These are phyloP conservation scores for Holothuria scabra DNA, from an alignment of 53 echinoderm and acorn worm species.

Conservation along the genomic window DNA sequence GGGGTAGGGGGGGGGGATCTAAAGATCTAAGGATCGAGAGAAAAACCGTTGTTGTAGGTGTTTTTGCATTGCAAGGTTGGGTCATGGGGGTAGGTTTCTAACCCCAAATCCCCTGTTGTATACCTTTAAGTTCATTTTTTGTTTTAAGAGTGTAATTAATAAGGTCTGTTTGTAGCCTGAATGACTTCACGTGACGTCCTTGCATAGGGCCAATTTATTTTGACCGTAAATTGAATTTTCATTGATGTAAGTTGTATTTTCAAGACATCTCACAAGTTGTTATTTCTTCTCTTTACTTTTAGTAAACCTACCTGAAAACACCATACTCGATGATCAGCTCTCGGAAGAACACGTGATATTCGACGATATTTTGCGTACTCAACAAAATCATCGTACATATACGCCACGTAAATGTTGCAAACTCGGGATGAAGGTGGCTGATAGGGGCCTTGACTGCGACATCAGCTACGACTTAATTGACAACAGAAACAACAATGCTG, in stretches of 20 bases:
- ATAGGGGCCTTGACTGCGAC: slow-evolving; percentile 76
- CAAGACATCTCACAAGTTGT: neutral
- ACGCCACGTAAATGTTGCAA: slow-evolving; percentile 91
- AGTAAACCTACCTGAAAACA: slow-evolving; percentile 1
- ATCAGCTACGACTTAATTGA: slow-evolving; percentile 66
- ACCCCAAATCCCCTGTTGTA: too few relatives aligned
- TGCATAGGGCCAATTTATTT: too few relatives aligned
- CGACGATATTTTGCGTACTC: slow-evolving; percentile 3
- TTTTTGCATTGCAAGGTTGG: too few relatives aligned
- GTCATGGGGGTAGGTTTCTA: too few relatives aligned
- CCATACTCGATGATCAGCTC: neutral
- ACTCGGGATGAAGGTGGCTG: slow-evolving; percentile 84
- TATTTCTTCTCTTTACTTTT: neutral
- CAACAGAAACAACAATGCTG: slow-evolving; percentile 78
- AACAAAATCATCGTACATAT: slow-evolving; percentile 48
- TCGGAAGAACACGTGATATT: slow-evolving; percentile 20
- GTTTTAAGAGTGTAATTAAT: too few relatives aligned
- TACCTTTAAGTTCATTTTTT: too few relatives aligned
- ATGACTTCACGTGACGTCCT: too few relatives aligned
- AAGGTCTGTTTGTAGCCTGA: too few relatives aligned
- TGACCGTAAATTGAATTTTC: too few relatives aligned
- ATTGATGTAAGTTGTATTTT: neutral
- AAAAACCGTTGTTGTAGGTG: too few relatives aligned
- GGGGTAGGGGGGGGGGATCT: too few relatives aligned
- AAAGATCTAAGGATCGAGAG: too few relatives aligned